phyloP scores from a whole-genome alignment of 2,797 vertebrate genomes.

The Phataginus tricuspis region DNA sequence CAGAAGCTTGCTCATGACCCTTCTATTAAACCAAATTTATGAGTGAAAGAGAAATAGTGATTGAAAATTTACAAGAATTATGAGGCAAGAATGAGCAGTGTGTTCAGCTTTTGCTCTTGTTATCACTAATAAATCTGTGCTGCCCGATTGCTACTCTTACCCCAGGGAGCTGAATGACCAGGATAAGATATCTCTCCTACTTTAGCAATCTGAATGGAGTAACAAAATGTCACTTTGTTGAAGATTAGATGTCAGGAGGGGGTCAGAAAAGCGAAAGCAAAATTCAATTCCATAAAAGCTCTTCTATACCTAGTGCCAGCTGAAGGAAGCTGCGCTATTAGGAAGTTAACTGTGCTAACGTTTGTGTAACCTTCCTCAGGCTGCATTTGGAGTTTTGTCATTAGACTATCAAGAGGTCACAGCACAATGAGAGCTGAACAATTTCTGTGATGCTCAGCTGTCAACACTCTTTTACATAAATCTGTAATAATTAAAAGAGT shows the following conservation, averaged over 20 bases:
- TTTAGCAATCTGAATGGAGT: not conserved
- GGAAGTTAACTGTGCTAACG: not conserved
- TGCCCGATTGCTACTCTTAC: not conserved
- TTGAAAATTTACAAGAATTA: slow-evolving; percentile 60
- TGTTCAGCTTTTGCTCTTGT: not conserved
- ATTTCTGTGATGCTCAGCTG: not conserved
- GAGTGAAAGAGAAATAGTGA: slow-evolving; percentile 46
- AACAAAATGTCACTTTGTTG: slow-evolving; percentile 16
- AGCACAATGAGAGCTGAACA: not conserved
- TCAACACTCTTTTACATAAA: not conserved
- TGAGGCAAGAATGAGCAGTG: not conserved
- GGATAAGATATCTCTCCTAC: slow-evolving; percentile 1
- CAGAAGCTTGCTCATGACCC: slow-evolving; percentile 3
- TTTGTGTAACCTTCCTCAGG: not conserved
- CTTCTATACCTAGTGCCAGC: not conserved
- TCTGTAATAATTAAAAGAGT: slow-evolving; percentile 10
- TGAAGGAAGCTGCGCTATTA: not conserved
- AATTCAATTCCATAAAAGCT: not conserved
- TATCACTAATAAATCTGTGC: slow-evolving; percentile 56
- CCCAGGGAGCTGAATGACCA: not conserved
- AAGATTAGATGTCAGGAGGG: not conserved
- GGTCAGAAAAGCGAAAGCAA: not conserved
- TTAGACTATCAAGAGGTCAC: not conserved
- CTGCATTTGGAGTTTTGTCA: not conserved
- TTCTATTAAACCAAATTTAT: slow-evolving; percentile 66